Evolutionary conservation across 2,113 vertebrate genomes (phyloP).

Genomic region (Athene cunicularia): DNA sequence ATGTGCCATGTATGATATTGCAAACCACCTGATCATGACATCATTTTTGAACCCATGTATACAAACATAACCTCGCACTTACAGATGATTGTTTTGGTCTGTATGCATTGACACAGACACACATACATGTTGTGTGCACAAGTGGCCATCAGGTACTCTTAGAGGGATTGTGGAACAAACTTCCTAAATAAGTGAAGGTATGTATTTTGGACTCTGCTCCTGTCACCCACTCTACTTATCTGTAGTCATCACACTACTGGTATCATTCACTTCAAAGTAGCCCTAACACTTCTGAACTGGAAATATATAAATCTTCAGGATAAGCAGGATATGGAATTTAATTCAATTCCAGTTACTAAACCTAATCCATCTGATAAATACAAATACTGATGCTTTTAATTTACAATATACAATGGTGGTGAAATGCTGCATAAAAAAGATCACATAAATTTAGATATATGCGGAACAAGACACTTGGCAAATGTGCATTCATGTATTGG

Average conservation of each 20-base stretch:
- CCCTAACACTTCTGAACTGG: not conserved
- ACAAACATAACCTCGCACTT: not conserved
- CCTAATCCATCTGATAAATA: not conserved
- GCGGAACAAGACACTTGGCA: not conserved
- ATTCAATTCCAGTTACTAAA: not conserved
- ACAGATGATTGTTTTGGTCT: not conserved
- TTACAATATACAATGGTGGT: not conserved
- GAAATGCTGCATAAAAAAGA: not conserved
- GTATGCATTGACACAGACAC: not conserved
- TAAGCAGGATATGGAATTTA: not conserved
- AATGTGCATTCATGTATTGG: not conserved
- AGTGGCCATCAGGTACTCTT: not conserved
- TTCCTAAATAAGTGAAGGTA: not conserved
- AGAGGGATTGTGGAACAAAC: not conserved
- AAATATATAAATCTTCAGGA: not conserved
- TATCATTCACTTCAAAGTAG: not conserved
- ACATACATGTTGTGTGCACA: not conserved
- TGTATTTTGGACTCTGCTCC: not conserved
- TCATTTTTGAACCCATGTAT: not conserved
- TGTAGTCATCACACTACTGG: not conserved
- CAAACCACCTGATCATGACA: fast-evolving
- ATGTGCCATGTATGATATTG: not conserved
- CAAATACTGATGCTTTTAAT: not conserved
- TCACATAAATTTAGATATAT: not conserved
- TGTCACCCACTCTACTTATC: not conserved